These are phyloP conservation scores for Halictus rubicundus DNA, from an alignment of 1,140 invertebrate species.

Conservation along the genomic window DNA sequence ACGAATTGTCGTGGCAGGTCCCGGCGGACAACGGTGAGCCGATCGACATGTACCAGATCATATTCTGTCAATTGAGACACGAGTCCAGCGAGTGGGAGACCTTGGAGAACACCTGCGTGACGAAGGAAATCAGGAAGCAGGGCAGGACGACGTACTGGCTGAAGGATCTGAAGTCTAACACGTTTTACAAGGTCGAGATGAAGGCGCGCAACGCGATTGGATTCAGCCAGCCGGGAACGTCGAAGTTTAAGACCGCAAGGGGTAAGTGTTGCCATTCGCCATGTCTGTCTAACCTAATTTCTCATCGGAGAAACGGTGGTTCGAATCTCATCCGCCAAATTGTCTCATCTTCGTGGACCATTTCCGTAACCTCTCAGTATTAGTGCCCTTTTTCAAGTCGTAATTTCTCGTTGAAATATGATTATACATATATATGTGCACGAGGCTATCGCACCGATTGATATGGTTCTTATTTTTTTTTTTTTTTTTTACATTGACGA, in stretches of 20 bases:
- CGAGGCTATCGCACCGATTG: conserved; percentile 63
- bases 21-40: conserved; percentile 93
- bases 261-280: conserved; percentile 83
- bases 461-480: conserved; percentile 38
- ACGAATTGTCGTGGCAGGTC: conserved; percentile 90
- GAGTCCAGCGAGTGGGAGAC: conserved; percentile 84
- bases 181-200: conserved; percentile 90
- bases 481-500: conserved; percentile 27
- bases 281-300: too few relatives aligned
- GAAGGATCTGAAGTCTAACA: conserved; percentile 85
- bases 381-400: conserved; percentile 57
- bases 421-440: conserved; percentile 48
- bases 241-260: conserved; percentile 90
- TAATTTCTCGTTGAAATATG: conserved; percentile 58
- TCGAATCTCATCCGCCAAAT: conserved; percentile 24
- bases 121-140: conserved; percentile 81
- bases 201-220: conserved; percentile 92
- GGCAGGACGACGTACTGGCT: conserved; percentile 85
- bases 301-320: conserved; percentile 15
- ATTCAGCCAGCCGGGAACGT: conserved; percentile 86
- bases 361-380: conserved; percentile 20
- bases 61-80: conserved; percentile 86
- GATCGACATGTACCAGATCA: conserved; percentile 91
- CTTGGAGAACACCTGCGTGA: conserved; percentile 82
- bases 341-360: conserved; percentile 5